These are phyloP conservation scores for Drosophila infuscata DNA, from an alignment of 2,888 invertebrate species.

Conservation along the genomic window DNA sequence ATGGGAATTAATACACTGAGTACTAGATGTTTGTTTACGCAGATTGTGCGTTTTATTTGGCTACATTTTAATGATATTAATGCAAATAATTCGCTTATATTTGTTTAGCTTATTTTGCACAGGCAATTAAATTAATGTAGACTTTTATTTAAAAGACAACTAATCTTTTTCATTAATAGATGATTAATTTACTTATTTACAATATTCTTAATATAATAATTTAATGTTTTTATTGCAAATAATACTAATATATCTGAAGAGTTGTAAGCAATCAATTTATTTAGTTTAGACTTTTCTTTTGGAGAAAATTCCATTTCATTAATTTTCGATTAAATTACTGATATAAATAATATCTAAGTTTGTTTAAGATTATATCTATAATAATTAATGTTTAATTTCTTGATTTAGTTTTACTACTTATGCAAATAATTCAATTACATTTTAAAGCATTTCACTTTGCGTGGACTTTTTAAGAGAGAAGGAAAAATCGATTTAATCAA, in stretches of 20 bases:
- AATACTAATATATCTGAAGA: too few relatives aligned
- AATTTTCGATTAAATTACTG: too few relatives aligned
- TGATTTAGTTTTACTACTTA: background rate
- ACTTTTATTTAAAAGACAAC: too few relatives aligned
- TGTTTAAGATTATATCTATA: background rate
- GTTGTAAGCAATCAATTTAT: too few relatives aligned
- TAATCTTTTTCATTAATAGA: background rate
- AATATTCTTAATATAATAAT: background rate
- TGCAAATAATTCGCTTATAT: background rate
- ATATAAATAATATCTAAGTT: background rate
- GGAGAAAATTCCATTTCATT: too few relatives aligned
- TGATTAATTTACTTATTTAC: background rate
- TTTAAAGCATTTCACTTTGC: background rate
- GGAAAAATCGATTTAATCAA: background rate
- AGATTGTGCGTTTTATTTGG: background rate
- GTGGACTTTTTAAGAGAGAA: background rate
- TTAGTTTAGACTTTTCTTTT: too few relatives aligned
- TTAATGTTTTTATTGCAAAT: too few relatives aligned
- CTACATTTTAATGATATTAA: background rate
- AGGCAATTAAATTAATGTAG: background rate
- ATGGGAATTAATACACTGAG: conserved; percentile 51
- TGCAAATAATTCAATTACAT: background rate
- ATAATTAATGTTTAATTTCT: background rate
- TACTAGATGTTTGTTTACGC: conserved; percentile 28
- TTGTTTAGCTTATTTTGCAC: background rate